Conservation (phyloP, 2,797 vertebrate genomes). For the Parauchenoglanis ngamensis region DNA sequence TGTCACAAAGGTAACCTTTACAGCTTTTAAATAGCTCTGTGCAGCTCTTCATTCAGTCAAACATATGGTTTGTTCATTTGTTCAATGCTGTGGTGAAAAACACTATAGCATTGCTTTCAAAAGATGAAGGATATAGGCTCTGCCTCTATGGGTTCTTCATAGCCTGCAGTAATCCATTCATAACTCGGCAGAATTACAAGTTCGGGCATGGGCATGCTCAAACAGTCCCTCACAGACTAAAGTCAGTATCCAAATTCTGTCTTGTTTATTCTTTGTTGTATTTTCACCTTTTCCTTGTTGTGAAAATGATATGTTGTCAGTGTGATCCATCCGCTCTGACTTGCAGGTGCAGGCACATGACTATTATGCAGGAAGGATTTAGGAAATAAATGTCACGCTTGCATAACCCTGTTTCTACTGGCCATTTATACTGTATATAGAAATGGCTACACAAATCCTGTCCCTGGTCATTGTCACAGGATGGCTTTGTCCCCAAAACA, state of each 20-base stretch:
- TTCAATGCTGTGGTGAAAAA: slow-evolving; percentile 10
- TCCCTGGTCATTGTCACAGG: slow-evolving; percentile 41
- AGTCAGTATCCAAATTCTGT: neutral
- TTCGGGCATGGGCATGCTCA: slow-evolving; percentile 24
- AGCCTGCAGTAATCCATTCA: slow-evolving; percentile 30
- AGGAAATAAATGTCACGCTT: slow-evolving; percentile 15
- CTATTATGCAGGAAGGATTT: slow-evolving; percentile 13
- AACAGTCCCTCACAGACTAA: neutral
- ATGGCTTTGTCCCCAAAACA: slow-evolving; percentile 12
- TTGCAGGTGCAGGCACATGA: neutral
- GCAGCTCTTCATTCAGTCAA: neutral
- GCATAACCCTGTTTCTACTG: slow-evolving; percentile 4
- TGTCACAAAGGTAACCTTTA: slow-evolving; percentile 11
- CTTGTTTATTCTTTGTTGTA: neutral
- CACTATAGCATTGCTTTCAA: neutral
- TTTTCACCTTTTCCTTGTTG: slow-evolving; percentile 9
- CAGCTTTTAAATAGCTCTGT: neutral
- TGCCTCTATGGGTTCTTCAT: slow-evolving; percentile 22
- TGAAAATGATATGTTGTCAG: neutral
- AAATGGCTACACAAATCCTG: slow-evolving; percentile 27
- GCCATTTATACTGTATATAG: slow-evolving; percentile 16
- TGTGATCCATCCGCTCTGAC: neutral
- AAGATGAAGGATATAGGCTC: slow-evolving; percentile 10
- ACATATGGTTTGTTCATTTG: slow-evolving; percentile 12
- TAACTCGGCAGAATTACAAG: slow-evolving; percentile 7